Percentiles rank a stretch among this genome's conserved stretches.
Evolutionary conservation across 2,797 vertebrate species (phyloP).

Genomic region (Brachyrhaphis roseni): DNA sequence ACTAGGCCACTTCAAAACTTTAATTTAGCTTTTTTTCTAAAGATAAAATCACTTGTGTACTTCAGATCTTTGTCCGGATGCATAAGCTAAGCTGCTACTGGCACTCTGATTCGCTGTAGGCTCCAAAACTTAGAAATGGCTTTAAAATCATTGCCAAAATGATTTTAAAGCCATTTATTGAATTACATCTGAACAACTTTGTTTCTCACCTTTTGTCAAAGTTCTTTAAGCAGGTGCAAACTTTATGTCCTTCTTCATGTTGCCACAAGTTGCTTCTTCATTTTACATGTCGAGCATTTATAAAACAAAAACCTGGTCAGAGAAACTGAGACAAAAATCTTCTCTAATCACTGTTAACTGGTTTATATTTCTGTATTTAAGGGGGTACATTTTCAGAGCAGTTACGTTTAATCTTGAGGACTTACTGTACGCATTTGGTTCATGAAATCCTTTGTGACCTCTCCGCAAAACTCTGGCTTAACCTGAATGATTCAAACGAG

Average conservation of each 20-base stretch:
- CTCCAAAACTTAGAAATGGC: too few species aligned
- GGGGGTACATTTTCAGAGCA: neutral
- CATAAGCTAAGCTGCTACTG: neutral
- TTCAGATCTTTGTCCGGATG: neutral
- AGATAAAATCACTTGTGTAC: neutral
- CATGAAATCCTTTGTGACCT: neutral
- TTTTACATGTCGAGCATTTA: neutral
- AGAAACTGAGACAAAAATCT: neutral
- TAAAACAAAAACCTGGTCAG: neutral
- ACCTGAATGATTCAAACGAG: neutral
- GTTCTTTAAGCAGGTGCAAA: neutral
- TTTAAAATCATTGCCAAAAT: too few species aligned
- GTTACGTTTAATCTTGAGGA: neutral
- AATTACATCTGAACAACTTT: neutral
- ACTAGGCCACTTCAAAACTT: neutral
- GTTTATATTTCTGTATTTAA: neutral
- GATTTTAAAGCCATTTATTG: too few species aligned
- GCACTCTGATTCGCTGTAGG: neutral
- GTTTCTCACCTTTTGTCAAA: neutral
- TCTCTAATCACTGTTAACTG: neutral
- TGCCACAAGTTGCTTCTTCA: neutral
- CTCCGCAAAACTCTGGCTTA: neutral
- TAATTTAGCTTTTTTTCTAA: neutral
- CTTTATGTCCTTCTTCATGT: neutral
- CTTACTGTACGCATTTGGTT: neutral